Percentiles rank a stretch among this genome's conserved stretches.
phyloP scores from a whole-genome alignment of 1,140 invertebrate species.

The Pseudomyrmex gracilis region DNA sequence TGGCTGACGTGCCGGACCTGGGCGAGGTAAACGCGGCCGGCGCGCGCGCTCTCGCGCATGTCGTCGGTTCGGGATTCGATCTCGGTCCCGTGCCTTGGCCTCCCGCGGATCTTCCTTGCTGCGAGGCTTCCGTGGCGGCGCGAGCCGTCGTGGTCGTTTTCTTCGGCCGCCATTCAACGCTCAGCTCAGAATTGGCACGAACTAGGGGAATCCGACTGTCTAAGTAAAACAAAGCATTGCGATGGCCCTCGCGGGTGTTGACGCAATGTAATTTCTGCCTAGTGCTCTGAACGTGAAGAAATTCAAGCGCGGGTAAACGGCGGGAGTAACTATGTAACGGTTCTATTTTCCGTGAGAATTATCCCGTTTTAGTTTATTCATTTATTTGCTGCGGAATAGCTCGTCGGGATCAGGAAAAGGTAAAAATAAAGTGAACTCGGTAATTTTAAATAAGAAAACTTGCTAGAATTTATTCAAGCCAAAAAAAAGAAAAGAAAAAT shows the following conservation, averaged over 20 bases:
- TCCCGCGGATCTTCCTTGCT: conserved; percentile 81
- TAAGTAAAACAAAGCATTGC: conserved; percentile 76
- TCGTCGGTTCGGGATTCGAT: background rate
- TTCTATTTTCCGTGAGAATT: too few species aligned
- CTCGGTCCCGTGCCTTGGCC: conserved; percentile 67
- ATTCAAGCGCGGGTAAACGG: conserved; percentile 91
- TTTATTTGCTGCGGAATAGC: too few species aligned
- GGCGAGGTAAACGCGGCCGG: conserved; percentile 64
- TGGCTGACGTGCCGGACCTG: conserved; percentile 77
- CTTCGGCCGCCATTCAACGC: conserved; percentile 87
- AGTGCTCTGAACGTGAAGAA: conserved; percentile 91
- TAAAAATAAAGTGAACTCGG: too few species aligned
- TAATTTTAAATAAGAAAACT: too few species aligned
- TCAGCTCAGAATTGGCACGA: conserved; percentile 92
- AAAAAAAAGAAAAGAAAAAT: too few species aligned
- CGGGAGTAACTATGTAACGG: conserved; percentile 90
- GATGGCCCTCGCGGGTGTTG: conserved; percentile 84
- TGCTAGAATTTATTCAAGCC: too few species aligned
- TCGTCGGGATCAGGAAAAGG: too few species aligned
- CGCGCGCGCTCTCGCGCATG: too few species aligned
- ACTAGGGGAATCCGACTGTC: conserved; percentile 83
- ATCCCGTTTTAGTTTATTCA: too few species aligned
- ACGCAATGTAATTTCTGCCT: conserved; percentile 91
- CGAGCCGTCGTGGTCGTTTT: conserved; percentile 55
- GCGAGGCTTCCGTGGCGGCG: conserved; percentile 64